These are phyloP conservation scores for Periophthalmodon schlosseri DNA, from an alignment of 2,113 vertebrate species.

Conservation along the genomic window DNA sequence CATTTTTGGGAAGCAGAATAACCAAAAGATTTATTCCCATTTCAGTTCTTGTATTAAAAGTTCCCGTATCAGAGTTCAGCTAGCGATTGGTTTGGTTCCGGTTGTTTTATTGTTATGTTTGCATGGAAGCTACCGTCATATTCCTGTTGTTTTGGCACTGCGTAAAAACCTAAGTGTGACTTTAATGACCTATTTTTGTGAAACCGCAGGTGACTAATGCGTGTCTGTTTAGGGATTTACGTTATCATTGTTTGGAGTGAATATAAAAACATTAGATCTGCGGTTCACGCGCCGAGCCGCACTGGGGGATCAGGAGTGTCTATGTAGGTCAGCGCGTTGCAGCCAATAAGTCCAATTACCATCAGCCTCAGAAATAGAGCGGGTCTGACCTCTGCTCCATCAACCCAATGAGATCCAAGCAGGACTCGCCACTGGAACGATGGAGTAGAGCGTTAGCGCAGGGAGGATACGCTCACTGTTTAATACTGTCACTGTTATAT, in stretches of 20 bases:
- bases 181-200: neutral
- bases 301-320: constrained; percentile 47
- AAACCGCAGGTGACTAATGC: neutral
- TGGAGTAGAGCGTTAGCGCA: no score
- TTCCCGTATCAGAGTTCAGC: no score
- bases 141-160: neutral
- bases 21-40: no score
- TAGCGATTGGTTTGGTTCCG: neutral
- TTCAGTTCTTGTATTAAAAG: no score
- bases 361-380: constrained; percentile 59
- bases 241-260: neutral
- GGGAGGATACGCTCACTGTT: neutral
- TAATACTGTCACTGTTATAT: neutral
- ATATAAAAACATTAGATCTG: constrained; percentile 1
- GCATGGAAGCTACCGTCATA: neutral
- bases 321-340: constrained; percentile 74
- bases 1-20: no score
- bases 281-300: neutral
- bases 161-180: neutral
- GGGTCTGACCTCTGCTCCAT: constrained; percentile 57
- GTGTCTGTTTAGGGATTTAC: neutral
- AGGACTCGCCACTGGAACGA: constrained; percentile 8
- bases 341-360: constrained; percentile 77
- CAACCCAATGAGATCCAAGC: constrained; percentile 12
- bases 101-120: neutral